Conservation (phyloP, 1,140 invertebrate genomes). For the Tribolium castaneum region DNA sequence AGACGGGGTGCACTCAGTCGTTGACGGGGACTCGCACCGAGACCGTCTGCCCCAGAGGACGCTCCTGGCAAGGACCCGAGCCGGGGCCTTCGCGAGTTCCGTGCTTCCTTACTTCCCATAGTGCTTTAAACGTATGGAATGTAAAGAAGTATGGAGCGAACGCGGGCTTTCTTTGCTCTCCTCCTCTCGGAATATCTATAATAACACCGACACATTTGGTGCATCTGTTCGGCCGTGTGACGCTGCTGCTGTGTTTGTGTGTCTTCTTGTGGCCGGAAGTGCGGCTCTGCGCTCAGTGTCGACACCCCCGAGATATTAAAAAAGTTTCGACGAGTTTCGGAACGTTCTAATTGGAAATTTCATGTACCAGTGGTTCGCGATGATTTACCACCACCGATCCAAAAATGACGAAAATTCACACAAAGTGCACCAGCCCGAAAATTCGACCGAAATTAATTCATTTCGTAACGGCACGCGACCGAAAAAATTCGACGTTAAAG, state of each 20-base stretch:
- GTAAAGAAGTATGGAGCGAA: conserved; percentile 96
- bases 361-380: conserved; percentile 25
- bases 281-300: background rate
- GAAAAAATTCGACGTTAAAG: background rate
- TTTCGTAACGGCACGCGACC: background rate
- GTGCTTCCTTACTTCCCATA: conserved; percentile 98
- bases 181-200: background rate
- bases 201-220: conserved; percentile 8
- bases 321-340: background rate
- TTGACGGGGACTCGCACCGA: conserved; percentile 54
- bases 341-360: conserved; percentile 42
- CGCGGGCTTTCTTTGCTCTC: conserved; percentile 57
- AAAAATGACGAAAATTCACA: background rate
- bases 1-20: conserved; percentile 64
- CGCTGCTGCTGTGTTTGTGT: conserved; percentile 31
- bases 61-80: background rate
- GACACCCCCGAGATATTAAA: conserved; percentile 14
- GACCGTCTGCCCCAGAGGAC: conserved; percentile 46
- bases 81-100: conserved; percentile 76
- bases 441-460: too few relatives aligned
- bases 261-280: conserved; percentile 37
- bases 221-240: conserved; percentile 10
- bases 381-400: conserved; percentile 6
- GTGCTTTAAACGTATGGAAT: conserved; percentile 90
- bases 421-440: background rate